Conservation (phyloP, 2,888 invertebrate genomes). For the Tinea trinotella region DNA sequence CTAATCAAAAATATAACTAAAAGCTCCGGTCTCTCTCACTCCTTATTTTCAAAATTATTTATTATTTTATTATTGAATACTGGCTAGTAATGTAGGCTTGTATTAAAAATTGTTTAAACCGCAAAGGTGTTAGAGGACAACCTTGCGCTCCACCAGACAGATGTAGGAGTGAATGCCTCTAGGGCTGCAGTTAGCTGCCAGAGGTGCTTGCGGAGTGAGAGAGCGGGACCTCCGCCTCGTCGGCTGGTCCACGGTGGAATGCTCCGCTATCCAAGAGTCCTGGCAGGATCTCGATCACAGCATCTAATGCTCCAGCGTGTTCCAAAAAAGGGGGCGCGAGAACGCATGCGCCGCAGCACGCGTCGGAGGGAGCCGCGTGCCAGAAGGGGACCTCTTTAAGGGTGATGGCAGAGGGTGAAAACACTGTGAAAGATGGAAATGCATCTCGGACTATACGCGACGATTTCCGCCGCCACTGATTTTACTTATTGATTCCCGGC, state of each 20-base stretch:
- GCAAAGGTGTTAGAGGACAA: background rate
- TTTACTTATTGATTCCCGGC: conserved; percentile 56
- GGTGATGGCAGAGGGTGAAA: conserved; percentile 67
- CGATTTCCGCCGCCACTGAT: conserved; percentile 69
- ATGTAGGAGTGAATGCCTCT: background rate
- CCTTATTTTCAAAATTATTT: conserved; percentile 34
- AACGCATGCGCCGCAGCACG: conserved; percentile 54
- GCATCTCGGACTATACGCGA: conserved; percentile 65
- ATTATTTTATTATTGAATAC: too few species aligned
- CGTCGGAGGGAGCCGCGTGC: conserved; percentile 34
- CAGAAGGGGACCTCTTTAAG: conserved; percentile 42
- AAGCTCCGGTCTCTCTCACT: conserved; percentile 61
- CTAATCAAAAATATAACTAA: background rate
- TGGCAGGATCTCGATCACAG: conserved; percentile 57
- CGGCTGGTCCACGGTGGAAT: conserved; percentile 67
- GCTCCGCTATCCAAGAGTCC: conserved; percentile 52
- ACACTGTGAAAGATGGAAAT: conserved; percentile 70
- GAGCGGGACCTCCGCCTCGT: conserved; percentile 61
- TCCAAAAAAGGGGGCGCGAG: conserved; percentile 56
- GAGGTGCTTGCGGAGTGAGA: conserved; percentile 7
- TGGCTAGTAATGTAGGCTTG: too few species aligned
- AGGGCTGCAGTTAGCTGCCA: background rate
- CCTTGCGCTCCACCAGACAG: background rate
- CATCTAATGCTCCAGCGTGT: conserved; percentile 53
- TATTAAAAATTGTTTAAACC: too few species aligned